phyloP scores from a whole-genome alignment of 2,113 vertebrate genomes.

The Entosphenus tridentatus region DNA sequence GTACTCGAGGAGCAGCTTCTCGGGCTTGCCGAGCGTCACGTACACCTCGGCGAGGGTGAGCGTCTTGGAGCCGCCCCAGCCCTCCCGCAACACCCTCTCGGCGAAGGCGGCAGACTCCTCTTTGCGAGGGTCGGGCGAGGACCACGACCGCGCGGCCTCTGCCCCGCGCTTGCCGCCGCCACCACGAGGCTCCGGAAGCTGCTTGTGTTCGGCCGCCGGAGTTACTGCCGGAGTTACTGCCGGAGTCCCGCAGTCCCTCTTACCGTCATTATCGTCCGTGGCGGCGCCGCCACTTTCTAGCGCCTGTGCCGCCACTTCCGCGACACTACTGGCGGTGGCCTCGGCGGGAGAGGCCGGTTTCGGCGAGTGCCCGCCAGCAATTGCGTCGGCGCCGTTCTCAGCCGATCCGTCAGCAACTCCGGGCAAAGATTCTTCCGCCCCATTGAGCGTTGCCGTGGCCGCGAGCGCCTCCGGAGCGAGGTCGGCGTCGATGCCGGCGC shows the following conservation, averaged over 20 bases:
- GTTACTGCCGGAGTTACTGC: constrained; percentile 13
- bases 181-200: constrained; percentile 14
- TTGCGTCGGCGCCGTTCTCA: too few species aligned
- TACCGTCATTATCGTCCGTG: constrained; percentile 8
- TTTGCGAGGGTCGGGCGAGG: constrained; percentile 19
- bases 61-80: constrained; percentile 62
- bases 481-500: constrained; percentile 8
- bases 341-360: constrained; percentile 16
- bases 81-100: constrained; percentile 59
- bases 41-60: constrained; percentile 92
- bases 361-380: too few species aligned
- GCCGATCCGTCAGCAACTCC: too few species aligned
- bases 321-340: constrained; percentile 16
- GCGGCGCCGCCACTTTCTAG: constrained; percentile 11
- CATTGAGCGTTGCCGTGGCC: too few species aligned
- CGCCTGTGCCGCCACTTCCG: constrained; percentile 18
- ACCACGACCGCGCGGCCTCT: neutral
- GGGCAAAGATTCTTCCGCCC: too few species aligned
- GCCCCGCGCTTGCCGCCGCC: neutral
- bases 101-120: constrained; percentile 27
- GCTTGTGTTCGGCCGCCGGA: constrained; percentile 8
- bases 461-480: constrained; percentile 14
- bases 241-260: constrained; percentile 14
- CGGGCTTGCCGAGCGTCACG: constrained; percentile 93
- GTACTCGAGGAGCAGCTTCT: constrained; percentile 77